A percentile compares a stretch with the other conserved stretches of the same genome.
Evolutionary conservation across 1,140 invertebrate species (phyloP).

Genomic region (Cydia pomonella): DNA sequence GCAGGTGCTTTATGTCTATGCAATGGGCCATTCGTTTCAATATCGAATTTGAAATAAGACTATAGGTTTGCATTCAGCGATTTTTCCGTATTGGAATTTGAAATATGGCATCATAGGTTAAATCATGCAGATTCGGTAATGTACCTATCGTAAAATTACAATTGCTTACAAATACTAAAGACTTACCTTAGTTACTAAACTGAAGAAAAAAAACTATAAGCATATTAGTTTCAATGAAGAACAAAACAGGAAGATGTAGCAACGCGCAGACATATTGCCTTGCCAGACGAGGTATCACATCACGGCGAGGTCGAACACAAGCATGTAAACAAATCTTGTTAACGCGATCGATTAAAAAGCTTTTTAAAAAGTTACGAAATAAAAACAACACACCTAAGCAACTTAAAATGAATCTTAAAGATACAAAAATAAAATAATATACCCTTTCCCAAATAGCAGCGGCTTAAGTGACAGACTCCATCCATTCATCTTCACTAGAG

Average conservation of each 20-base stretch:
- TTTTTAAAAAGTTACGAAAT: no score
- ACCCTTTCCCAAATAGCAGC: background rate
- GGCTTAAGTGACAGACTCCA: conserved; percentile 1
- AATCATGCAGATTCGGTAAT: no score
- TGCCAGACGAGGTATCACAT: conserved; percentile 3
- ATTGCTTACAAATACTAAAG: no score
- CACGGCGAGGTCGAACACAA: conserved; percentile 2
- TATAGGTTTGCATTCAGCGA: background rate
- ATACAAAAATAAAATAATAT: background rate
- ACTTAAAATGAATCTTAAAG: no score
- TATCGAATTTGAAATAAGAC: conserved; percentile 3
- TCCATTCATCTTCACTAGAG: conserved; percentile 23
- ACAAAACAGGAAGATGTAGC: no score
- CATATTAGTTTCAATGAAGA: no score
- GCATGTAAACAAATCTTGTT: background rate
- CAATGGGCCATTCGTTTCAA: background rate
- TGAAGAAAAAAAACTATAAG: no score
- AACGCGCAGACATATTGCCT: background rate
- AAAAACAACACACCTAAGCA: no score
- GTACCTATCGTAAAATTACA: no score
- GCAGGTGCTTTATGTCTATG: background rate
- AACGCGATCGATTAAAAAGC: no score
- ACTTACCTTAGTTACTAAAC: no score
- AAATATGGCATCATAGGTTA: background rate
- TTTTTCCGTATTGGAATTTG: background rate